A percentile compares a stretch with the other conserved stretches of the same genome.
Evolutionary conservation across 2,888 invertebrate species (phyloP).

Genomic region (Drosophila niveifrons): DNA sequence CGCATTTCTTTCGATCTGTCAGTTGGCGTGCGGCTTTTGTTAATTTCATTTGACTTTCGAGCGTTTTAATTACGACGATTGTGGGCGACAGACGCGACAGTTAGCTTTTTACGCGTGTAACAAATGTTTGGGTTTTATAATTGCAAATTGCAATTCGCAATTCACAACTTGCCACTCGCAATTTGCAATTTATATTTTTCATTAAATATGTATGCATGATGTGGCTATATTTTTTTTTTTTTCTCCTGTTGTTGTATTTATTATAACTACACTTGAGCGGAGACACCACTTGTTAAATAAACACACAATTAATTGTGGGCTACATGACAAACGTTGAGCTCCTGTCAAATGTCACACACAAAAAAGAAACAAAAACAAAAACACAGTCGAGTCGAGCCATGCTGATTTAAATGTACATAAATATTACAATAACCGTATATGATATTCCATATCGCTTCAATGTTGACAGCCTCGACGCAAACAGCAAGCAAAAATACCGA

Average conservation of each 20-base stretch:
- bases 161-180: slow-evolving; percentile 23
- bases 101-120: slow-evolving; percentile 28
- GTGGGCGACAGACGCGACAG: slow-evolving; percentile 15
- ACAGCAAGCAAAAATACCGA: not conserved
- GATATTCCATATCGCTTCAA: slow-evolving; percentile 35
- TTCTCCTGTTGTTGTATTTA: not conserved
- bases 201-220: slow-evolving; percentile 1
- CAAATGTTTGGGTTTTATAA: slow-evolving; percentile 40
- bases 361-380: too few relatives aligned
- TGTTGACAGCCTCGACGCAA: slow-evolving; percentile 33
- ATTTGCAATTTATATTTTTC: slow-evolving; percentile 27
- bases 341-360: slow-evolving; percentile 45
- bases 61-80: slow-evolving; percentile 53
- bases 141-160: slow-evolving; percentile 38
- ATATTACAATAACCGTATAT: slow-evolving; percentile 27
- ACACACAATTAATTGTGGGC: slow-evolving; percentile 70
- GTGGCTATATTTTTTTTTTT: slow-evolving; percentile 1
- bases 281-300: slow-evolving; percentile 51
- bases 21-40: slow-evolving; percentile 37
- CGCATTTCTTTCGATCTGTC: slow-evolving; percentile 21
- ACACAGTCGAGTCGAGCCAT: slow-evolving; percentile 17
- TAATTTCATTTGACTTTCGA: slow-evolving; percentile 59
- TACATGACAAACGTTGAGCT: slow-evolving; percentile 41
- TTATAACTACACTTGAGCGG: slow-evolving; percentile 14
- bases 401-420: slow-evolving; percentile 41